phyloP scores from a whole-genome alignment of 2,888 invertebrate genomes.

The Polyploca ridens region DNA sequence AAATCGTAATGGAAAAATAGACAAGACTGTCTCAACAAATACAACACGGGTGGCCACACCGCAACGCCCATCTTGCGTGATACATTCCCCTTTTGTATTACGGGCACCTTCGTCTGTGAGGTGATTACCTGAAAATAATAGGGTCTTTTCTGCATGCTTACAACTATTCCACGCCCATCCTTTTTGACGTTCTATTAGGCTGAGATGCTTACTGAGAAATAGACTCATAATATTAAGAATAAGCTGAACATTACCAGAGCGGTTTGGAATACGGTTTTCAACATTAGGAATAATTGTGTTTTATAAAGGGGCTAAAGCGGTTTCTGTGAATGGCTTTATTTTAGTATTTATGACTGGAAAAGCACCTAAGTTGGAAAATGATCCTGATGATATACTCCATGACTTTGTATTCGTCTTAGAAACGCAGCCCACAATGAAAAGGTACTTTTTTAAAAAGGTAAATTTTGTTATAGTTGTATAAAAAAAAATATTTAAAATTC shows the following conservation, averaged over 20 bases:
- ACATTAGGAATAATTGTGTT: too few species aligned
- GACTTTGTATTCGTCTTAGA: too few species aligned
- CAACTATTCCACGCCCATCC: not conserved
- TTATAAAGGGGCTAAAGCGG: too few species aligned
- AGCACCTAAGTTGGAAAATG: too few species aligned
- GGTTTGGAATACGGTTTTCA: too few species aligned
- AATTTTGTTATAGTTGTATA: too few species aligned
- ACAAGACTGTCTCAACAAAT: not conserved
- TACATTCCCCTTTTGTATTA: not conserved
- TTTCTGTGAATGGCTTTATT: too few species aligned
- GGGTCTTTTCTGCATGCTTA: not conserved
- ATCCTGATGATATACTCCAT: too few species aligned
- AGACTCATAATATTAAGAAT: not conserved
- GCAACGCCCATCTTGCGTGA: not conserved
- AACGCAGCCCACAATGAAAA: too few species aligned
- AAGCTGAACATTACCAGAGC: not conserved
- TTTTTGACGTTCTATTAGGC: not conserved
- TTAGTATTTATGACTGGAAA: too few species aligned
- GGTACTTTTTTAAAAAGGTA: too few species aligned
- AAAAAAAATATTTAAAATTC: too few species aligned
- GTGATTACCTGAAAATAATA: slow-evolving; percentile 7
- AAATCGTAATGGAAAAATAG: not conserved
- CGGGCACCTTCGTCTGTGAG: not conserved
- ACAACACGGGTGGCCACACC: not conserved
- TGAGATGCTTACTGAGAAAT: not conserved